These are phyloP conservation scores for Boleophthalmus pectinirostris DNA, from an alignment of 2,113 vertebrate genomes.

Conservation along the genomic window DNA sequence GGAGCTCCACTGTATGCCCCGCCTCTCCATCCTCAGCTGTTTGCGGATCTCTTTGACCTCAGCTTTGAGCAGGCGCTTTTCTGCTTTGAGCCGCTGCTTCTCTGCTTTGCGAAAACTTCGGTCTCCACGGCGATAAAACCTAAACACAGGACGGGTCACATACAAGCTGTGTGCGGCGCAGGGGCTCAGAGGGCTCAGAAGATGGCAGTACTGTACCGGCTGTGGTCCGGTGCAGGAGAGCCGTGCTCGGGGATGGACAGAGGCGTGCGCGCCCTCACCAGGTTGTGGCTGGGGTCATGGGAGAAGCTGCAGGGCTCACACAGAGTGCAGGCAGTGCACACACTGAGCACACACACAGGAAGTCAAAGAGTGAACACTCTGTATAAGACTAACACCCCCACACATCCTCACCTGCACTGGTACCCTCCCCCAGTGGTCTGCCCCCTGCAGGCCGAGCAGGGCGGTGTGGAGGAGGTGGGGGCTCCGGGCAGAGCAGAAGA, in stretches of 20 bases:
- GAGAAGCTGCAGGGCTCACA: conserved; percentile 88
- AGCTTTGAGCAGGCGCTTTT: conserved; percentile 93
- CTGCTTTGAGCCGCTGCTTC: conserved; percentile 91
- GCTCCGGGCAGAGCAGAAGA: conserved; percentile 66
- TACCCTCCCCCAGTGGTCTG: conserved; percentile 89
- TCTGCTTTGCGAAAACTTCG: conserved; percentile 93
- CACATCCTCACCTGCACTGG: conserved; percentile 88
- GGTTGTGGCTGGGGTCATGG: conserved; percentile 87
- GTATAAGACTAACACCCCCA: not conserved
- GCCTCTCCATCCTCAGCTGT: conserved; percentile 92
- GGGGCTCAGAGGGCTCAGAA: not conserved
- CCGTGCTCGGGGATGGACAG: conserved; percentile 79
- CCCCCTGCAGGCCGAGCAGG: conserved; percentile 86
- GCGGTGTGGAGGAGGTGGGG: conserved; percentile 77
- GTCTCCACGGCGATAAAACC: conserved; percentile 92
- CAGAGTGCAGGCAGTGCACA: conserved; percentile 89
- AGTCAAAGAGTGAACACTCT: not conserved
- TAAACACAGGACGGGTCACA: conserved; percentile 37
- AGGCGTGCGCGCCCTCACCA: conserved; percentile 89
- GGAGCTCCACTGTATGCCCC: conserved; percentile 89
- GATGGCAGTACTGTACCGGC: conserved; percentile 61
- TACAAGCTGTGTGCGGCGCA: not conserved
- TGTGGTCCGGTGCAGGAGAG: conserved; percentile 78
- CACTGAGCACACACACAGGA: conserved; percentile 62
- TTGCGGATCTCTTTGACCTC: conserved; percentile 95